Evolutionary conservation across 1,140 invertebrate genomes (phyloP), one percentile per base, ranked within the genome.

Genomic region (Trachymyrmex septentrionalis): DNA sequence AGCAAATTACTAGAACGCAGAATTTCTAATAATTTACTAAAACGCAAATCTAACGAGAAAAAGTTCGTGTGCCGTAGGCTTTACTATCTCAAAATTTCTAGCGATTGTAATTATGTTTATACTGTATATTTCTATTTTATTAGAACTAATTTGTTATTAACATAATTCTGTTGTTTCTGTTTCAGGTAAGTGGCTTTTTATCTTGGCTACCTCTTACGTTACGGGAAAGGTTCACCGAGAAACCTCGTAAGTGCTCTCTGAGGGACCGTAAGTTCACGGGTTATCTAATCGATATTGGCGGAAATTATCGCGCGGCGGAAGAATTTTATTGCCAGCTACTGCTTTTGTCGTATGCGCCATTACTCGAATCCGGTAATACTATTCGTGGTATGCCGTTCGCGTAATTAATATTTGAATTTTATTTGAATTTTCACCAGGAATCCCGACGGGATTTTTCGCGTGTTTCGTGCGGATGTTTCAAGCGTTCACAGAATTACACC

Each of bases 371-470:
- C 72, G 30, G 3, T 66, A 44, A 27, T 61, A 53, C 69, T 67
- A 53, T 27, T 38, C 6, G 21, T 57, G 27, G 10, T 50, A 85
- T 67, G 48, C 48, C 19, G 24, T 63, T 44, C 72, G 44, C 1
- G 30, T 77, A 64, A 84, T 85, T 80, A 72, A 90, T 73, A 85
- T 90, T 85, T 81, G 72, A 89, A 89, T 90, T 88, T 67, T 73
- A 85, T 90, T 85, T 81, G 72, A 89, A 89, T 90, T 88, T 67
- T 66, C 4, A 19, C 34, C 34, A 14, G 57, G 69, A 82, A 90
- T 78, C 21, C 63, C 73, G 63, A 75, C 71, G 48, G 55, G 55
- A 76, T 61, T 75, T 84, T 84, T 50, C 80, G 57, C 82, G 82
- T 71, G 75, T 86, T 81, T 72, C 38, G 57, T 21, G 34, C 48